Conservation (phyloP, 2,797 vertebrate species). For the Acanthurus lineatus region DNA sequence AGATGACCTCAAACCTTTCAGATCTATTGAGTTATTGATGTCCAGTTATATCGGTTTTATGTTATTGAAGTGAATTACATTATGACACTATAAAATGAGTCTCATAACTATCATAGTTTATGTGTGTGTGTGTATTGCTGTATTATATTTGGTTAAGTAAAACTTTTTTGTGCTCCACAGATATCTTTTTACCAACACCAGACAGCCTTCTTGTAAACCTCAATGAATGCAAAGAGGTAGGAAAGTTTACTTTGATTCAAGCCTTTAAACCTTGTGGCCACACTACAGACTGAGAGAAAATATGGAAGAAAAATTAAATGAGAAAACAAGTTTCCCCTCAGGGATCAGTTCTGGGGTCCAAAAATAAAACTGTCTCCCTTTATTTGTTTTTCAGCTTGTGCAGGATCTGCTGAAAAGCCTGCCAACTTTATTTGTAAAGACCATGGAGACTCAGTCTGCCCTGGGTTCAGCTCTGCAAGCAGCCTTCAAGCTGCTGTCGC, state of each 20-base stretch:
- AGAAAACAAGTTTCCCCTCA: not conserved
- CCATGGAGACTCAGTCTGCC: constrained; percentile 96
- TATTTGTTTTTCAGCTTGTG: constrained; percentile 87
- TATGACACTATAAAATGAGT: not conserved
- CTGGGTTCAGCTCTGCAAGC: constrained; percentile 95
- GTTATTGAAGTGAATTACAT: too few species aligned
- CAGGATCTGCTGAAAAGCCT: constrained; percentile 94
- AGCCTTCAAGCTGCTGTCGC: constrained; percentile 94
- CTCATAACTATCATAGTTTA: not conserved
- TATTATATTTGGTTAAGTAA: constrained; percentile 16
- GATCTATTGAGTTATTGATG: too few species aligned
- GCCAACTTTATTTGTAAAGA: constrained; percentile 93
- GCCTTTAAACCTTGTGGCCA: not conserved
- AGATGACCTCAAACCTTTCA: too few species aligned
- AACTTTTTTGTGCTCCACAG: constrained; percentile 80
- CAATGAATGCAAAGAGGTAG: constrained; percentile 98
- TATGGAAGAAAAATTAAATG: not conserved
- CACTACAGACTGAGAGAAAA: not conserved
- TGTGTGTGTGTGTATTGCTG: not conserved
- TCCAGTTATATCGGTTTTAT: too few species aligned
- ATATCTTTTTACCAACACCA: constrained; percentile 98
- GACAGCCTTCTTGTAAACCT: constrained; percentile 97
- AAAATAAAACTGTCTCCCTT: not conserved
- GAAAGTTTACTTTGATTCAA: constrained; percentile 36
- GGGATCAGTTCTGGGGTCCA: not conserved